Evolutionary conservation across 2,113 vertebrate genomes (phyloP), one percentile per base, ranked within the genome.

Genomic region (Okapia johnstoni): DNA sequence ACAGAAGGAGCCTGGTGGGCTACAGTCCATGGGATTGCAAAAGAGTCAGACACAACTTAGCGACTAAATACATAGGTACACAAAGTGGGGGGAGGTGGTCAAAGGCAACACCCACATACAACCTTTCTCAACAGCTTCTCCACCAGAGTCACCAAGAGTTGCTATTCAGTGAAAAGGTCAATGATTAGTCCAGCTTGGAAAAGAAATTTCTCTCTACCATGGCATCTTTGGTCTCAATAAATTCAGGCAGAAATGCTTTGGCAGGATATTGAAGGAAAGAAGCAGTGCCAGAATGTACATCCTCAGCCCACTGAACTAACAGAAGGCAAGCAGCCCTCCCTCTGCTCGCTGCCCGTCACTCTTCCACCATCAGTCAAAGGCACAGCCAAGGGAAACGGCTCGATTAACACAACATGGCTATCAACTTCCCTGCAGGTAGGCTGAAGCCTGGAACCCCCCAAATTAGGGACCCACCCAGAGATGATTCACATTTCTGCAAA

Each of bases 401-500:
- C 96, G 76, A 66, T 76, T 48, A 66, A 33, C 16, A 36, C n/a
- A 40, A 52, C 57, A 46, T 46, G 52, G n/a, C 26, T 61, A 43
- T 21, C 57, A 36, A 46, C 50, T 73, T 77, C 48, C 80, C 43
- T 50, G 10, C n/a, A 93, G 70, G 84, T 60, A 85, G 30, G 8
- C 58, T 66, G 79, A 93, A 30, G 90, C 43, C 36, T 60, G 70
- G 26, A 60, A 92, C 43, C 5, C n/a, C 30, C 21, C 33, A 84
- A 48, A 61, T 12, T 70, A 83, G 43, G 46, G 43, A 76, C 43
- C 77, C n/a, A 81, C 36, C 5, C 57, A 40, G 36, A 40, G 50
- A 33, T 63, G 48, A 94, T 5, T 97, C 91, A 94, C 4, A 77
- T 80, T 95, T 95, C 91, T 90, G 36, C 94, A 91, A 93, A 97